Base-by-base conservation (phyloP, 2,888 invertebrate species). In the Holacanthella duospinosa region DNA sequence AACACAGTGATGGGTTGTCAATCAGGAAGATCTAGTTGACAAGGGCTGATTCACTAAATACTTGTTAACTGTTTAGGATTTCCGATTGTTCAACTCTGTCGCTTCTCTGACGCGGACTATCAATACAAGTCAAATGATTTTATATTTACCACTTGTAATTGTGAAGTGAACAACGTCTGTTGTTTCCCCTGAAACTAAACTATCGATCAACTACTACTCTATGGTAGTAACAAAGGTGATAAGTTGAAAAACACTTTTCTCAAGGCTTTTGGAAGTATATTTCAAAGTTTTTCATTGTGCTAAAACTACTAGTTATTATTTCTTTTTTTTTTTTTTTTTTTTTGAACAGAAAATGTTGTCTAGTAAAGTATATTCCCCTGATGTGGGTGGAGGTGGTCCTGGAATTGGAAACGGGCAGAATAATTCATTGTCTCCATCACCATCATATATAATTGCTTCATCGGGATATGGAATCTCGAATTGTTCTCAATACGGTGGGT, bases 401-500 rank as follows among this genome's bases (percentile, higher is more conserved):
- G 60, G 44, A 12, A 55, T 59, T 6, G 24, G 26, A 24, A 55
- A 55, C 25, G 43, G 44, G n/a, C 54, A 48, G 58, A 61, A 60
- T 29, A 56, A 61, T 19, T 68, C 70, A 0, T 29, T 71, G 1
- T 71, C 72, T 6, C 70, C 72, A 19, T 66, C 66, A 36, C 72
- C 71, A 26, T 43, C 68, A 9, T 70, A 68, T 53, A 56, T 68
- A 1, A 66, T 71, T 65, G 65, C 64, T 55, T 60, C 68, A 1
- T 66, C 66, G 36, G 69, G 66, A 16, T 62, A 54, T 59, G 63
- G 53, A 27, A 44, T 63, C 28, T 53, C 62, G 26, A 68, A 67
- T 61, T 71, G 69, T 56, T 60, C 59, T n/a, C 70, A 70, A 43
- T 70, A 66, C 55, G 68, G 70, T 19, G 67, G 70, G 12, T 68